Conservation (phyloP, 2,797 vertebrate genomes). For the Pachyuromys duprasi region DNA sequence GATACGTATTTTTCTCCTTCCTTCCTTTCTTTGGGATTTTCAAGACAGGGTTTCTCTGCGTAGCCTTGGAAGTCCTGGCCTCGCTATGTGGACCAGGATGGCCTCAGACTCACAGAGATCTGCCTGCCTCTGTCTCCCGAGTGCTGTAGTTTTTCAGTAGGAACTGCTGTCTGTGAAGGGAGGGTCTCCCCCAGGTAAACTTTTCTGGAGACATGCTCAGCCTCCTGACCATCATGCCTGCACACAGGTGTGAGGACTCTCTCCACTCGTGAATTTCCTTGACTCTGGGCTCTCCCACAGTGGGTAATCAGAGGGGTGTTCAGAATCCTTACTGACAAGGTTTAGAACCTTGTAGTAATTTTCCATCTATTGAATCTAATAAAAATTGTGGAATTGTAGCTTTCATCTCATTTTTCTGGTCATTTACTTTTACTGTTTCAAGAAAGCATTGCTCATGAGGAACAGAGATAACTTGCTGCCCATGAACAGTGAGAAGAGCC, state of each 20-base stretch:
- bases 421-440: conserved; percentile 42
- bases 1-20: too few species aligned
- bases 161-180: background rate
- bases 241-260: background rate
- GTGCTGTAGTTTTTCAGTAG: background rate
- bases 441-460: background rate
- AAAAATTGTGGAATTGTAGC: background rate
- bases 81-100: too few species aligned
- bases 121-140: too few species aligned
- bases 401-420: conserved; percentile 2
- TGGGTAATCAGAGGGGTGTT: background rate
- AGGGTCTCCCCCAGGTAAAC: too few species aligned
- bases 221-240: background rate
- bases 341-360: background rate
- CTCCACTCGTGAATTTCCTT: fast-evolving
- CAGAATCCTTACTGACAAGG: fast-evolving
- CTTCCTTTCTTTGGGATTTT: too few species aligned
- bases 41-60: too few species aligned
- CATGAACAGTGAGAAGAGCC: background rate
- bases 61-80: too few species aligned
- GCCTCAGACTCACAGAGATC: too few species aligned
- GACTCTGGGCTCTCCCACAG: fast-evolving
- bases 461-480: background rate
- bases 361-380: conserved; percentile 55
- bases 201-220: background rate